Percentiles rank a stretch among this genome's conserved stretches.
phyloP scores from a whole-genome alignment of 2,113 vertebrate species.

The Tenrec ecaudatus region DNA sequence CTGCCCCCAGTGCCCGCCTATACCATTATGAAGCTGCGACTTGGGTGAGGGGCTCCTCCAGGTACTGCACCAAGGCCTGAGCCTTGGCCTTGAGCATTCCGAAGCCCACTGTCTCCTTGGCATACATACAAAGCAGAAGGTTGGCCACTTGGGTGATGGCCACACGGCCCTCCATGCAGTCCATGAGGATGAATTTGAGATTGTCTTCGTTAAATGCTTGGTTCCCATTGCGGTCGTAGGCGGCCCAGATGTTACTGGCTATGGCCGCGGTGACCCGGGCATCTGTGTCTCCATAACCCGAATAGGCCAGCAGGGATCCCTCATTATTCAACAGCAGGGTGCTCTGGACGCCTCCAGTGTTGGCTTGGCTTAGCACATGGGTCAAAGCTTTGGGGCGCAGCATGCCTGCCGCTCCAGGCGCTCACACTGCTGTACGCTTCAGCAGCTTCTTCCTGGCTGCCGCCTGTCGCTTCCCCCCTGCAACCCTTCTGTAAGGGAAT shows the following conservation, averaged over 20 bases:
- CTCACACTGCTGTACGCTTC: neutral
- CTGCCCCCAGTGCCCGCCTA: neutral
- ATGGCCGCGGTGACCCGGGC: constrained; percentile 97
- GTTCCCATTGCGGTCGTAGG: constrained; percentile 98
- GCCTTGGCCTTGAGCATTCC: constrained; percentile 99
- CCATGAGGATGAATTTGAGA: constrained; percentile 98
- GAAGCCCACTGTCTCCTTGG: constrained; percentile 98
- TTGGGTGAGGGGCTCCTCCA: constrained; percentile 96
- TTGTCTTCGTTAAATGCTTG: constrained; percentile 99
- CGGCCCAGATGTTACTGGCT: constrained; percentile 99
- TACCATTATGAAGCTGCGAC: constrained; percentile 92
- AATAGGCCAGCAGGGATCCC: constrained; percentile 97
- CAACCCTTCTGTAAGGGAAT: too few species aligned
- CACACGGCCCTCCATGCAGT: constrained; percentile 98
- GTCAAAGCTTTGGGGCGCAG: constrained; percentile 97
- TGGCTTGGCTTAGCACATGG: constrained; percentile 98
- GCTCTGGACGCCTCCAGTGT: constrained; percentile 98
- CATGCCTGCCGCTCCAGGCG: constrained; percentile 82
- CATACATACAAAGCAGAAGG: constrained; percentile 98
- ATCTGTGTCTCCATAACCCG: constrained; percentile 98
- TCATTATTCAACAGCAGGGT: constrained; percentile 97
- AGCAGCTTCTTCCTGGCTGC: neutral
- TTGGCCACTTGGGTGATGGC: constrained; percentile 98
- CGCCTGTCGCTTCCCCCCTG: constrained; percentile 29
- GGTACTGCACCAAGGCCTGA: constrained; percentile 95